Evolutionary conservation across 2,797 vertebrate species (phyloP), one percentile per base, ranked within the genome.

Genomic region (Sebastes steindachneri): DNA sequence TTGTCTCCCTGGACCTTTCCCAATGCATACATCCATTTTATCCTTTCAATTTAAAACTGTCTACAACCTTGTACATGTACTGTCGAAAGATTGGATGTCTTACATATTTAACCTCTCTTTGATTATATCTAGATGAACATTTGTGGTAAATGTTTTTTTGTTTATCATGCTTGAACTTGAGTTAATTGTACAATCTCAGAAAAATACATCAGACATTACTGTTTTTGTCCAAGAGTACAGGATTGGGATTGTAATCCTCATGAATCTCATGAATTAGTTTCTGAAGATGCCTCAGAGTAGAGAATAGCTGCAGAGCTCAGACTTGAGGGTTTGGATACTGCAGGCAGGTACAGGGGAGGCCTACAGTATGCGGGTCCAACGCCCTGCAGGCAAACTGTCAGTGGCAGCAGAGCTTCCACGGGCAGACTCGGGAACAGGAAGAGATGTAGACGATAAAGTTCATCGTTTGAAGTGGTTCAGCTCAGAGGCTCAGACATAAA

Each of bases 401-500:
- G 73, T 55, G 75, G 68, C 82, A 80, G 77, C 75, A 86, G 71
- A 79, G 79, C 82, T 73, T 81, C 83, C 68, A 55, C 10, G 29
- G 70, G 77, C 75, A 77, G 86, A 86, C 79, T 85, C 81, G 53
- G 84, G 80, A 89, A 91, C 76, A 84, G 89, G 90, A 92, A 92
- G 84, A 87, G 90, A 94, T 92, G 85, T 15, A 89, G 92, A 91
- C 59, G 78, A 93, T 92, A 92, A 89, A 88, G 86, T 80, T 37
- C 23, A 51, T 79, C 59, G 75, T 94, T 93, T 94, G 89, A 94
- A 92, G 91, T 90, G 85, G 88, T 89, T 89, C 75, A 80, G 87
- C 84, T 91, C 82, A 86, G 87, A 89, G 83, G 67, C 75, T 79
- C 83, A 87, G 79, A 92, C 82, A 86, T 54, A 73, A 76, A 86